phyloP scores from a whole-genome alignment of 1,140 invertebrate genomes.

The Grapholita molesta region DNA sequence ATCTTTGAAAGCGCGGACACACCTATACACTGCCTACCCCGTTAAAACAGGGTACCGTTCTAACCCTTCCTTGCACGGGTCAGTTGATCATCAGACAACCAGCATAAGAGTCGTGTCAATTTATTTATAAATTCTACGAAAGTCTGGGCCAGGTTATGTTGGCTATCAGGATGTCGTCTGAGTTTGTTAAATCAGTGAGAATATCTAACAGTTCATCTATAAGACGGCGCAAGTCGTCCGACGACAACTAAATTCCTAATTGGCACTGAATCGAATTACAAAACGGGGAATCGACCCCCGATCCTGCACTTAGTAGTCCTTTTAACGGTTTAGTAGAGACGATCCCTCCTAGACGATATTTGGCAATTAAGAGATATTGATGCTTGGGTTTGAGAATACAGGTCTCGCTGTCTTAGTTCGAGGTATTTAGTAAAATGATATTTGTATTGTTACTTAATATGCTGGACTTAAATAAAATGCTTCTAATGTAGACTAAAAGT shows the following conservation, averaged over 20 bases:
- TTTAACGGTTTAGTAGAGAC: constrained; percentile 73
- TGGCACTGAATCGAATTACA: constrained; percentile 71
- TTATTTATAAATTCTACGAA: neutral
- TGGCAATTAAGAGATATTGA: constrained; percentile 63
- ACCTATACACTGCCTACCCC: constrained; percentile 33
- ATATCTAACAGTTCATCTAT: constrained; percentile 32
- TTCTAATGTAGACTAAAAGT: no score
- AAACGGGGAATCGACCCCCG: constrained; percentile 69
- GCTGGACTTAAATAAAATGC: no score
- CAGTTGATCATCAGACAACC: neutral
- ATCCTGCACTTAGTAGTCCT: constrained; percentile 71
- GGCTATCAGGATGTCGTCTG: neutral
- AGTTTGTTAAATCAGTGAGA: neutral
- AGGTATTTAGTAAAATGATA: neutral
- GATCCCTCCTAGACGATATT: constrained; percentile 68
- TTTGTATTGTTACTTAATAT: neutral
- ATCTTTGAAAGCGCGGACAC: constrained; percentile 1
- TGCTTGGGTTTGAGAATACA: constrained; percentile 21
- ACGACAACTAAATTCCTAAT: constrained; percentile 73
- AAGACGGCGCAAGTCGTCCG: constrained; percentile 53
- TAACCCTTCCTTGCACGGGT: neutral
- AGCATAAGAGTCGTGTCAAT: neutral
- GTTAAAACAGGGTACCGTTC: neutral
- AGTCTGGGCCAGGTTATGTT: neutral
- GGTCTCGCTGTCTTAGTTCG: neutral